Evolutionary conservation across 92 coral and sea anemone genomes (phyloP).

Genomic region (Parazoanthus atlanticus): DNA sequence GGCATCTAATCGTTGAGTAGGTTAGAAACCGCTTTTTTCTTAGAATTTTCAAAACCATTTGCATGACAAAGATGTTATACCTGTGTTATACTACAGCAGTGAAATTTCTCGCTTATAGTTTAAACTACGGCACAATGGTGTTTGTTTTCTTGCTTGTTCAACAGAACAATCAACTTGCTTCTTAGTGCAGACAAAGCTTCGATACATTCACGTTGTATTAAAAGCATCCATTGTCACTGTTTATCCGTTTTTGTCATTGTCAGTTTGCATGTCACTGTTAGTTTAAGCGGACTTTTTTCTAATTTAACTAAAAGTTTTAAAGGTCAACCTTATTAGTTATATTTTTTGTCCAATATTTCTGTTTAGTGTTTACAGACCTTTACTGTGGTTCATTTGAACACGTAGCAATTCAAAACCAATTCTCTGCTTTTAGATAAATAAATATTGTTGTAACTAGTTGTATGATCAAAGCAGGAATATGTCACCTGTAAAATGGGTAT

Average conservation of each 20-base stretch:
- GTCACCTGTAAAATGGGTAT: not conserved
- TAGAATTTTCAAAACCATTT: not conserved
- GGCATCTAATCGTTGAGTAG: not conserved
- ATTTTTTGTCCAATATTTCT: not conserved
- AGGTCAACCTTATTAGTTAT: not conserved
- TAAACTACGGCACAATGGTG: not conserved
- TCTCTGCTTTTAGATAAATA: not conserved
- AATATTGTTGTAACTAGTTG: not conserved
- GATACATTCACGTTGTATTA: not conserved
- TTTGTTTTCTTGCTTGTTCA: not conserved
- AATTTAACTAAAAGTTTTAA: not conserved
- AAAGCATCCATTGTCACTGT: slow-evolving; percentile 10
- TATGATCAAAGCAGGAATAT: not conserved
- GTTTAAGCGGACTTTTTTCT: not conserved
- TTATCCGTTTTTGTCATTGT: slow-evolving; percentile 6
- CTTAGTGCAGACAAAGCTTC: slow-evolving; percentile 18
- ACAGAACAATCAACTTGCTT: not conserved
- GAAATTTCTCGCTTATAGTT: not conserved
- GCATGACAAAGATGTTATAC: slow-evolving; percentile 13
- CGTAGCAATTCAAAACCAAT: slow-evolving; percentile 10
- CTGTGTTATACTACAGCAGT: not conserved
- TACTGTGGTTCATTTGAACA: not conserved
- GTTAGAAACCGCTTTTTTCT: not conserved
- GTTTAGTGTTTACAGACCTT: not conserved
- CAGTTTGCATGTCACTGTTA: slow-evolving; percentile 7